A percentile compares a stretch with the other conserved stretches of the same genome.
phyloP scores from a whole-genome alignment of 2,113 vertebrate genomes.

The Spea bombifrons region DNA sequence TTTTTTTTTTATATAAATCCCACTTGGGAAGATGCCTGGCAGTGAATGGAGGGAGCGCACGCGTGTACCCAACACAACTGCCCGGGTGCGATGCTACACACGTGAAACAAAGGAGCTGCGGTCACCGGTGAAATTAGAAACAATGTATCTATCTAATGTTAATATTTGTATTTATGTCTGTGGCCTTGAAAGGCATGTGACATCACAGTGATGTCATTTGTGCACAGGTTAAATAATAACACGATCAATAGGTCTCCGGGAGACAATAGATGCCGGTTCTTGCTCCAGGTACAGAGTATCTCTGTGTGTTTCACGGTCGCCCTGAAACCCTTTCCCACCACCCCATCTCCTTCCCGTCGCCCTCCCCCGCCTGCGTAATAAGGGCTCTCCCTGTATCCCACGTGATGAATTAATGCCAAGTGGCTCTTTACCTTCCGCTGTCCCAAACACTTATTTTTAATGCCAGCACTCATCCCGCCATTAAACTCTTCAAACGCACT shows the following conservation, averaged over 20 bases:
- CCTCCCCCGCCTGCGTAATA: background rate
- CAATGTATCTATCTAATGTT: background rate
- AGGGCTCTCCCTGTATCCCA: background rate
- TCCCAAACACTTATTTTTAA: background rate
- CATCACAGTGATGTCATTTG: background rate
- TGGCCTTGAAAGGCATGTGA: conserved; percentile 13
- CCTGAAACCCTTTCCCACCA: background rate
- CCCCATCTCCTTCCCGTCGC: background rate
- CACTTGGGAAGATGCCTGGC: too few relatives aligned
- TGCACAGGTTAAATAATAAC: background rate
- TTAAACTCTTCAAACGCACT: conserved; percentile 8
- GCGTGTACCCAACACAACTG: too few relatives aligned
- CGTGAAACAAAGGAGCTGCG: too few relatives aligned
- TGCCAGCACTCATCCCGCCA: background rate
- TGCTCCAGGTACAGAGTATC: background rate
- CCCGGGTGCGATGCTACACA: too few relatives aligned
- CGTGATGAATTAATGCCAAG: conserved; percentile 4
- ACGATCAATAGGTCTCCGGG: conserved; percentile 9
- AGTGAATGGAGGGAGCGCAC: too few relatives aligned
- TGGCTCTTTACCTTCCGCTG: background rate
- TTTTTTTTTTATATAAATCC: too few relatives aligned
- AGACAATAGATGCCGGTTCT: conserved; percentile 1
- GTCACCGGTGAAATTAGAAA: too few relatives aligned
- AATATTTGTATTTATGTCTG: background rate
- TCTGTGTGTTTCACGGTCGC: background rate